These are phyloP conservation scores for Nephrotoma flavescens DNA, from an alignment of 2,888 invertebrate species.

Conservation along the genomic window DNA sequence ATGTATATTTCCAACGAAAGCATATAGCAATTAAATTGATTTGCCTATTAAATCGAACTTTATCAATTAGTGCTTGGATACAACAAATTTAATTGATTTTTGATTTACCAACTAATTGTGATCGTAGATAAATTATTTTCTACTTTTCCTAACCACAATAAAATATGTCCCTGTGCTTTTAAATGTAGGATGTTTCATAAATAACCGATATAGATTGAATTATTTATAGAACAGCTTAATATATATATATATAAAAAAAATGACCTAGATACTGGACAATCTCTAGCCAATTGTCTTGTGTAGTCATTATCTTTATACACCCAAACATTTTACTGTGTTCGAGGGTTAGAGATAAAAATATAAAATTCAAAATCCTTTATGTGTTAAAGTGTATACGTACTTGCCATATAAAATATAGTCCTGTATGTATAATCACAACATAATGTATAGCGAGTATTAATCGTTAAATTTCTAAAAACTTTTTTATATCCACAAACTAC, in stretches of 20 bases:
- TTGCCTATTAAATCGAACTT: too few species aligned
- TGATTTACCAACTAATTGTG: background rate
- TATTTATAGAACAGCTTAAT: background rate
- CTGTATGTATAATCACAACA: background rate
- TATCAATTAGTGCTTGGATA: background rate
- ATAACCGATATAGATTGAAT: background rate
- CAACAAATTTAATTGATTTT: background rate
- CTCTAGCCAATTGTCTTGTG: too few species aligned
- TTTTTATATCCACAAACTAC: background rate
- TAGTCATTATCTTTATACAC: too few species aligned
- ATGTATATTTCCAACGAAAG: background rate
- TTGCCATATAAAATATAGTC: background rate
- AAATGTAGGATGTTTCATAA: background rate
- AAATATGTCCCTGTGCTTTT: too few species aligned
- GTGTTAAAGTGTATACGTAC: background rate
- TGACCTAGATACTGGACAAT: background rate
- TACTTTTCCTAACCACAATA: background rate
- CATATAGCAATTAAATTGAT: background rate
- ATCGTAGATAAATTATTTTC: background rate
- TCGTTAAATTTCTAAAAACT: background rate
- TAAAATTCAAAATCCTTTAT: background rate
- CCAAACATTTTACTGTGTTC: background rate
- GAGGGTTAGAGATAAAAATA: background rate
- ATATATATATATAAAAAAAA: background rate
- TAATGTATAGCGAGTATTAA: background rate